A percentile compares a stretch with the other conserved stretches of the same genome.
phyloP scores from a whole-genome alignment of 2,888 invertebrate species.

The Aethes cnicana region DNA sequence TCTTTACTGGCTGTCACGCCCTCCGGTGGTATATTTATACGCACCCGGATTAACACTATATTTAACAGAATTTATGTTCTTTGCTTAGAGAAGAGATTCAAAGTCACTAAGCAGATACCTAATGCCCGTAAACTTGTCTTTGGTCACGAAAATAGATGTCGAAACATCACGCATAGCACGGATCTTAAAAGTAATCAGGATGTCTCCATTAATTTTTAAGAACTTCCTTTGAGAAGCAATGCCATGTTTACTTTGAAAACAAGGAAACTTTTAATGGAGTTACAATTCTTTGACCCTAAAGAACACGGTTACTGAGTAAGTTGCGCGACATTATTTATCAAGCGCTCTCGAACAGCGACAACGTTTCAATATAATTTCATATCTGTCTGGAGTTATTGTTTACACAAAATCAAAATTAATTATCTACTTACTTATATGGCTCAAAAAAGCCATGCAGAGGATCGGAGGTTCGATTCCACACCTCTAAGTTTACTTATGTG shows the following conservation, averaged over 20 bases:
- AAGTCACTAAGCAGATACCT: conserved; percentile 50
- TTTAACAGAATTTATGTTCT: conserved; percentile 48
- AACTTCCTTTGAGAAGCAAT: conserved; percentile 71
- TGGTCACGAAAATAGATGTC: conserved; percentile 58
- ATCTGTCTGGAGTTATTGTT: background rate
- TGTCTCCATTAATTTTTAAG: conserved; percentile 79
- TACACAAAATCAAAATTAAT: conserved; percentile 5
- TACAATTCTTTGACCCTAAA: conserved; percentile 72
- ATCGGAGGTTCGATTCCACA: too few relatives aligned
- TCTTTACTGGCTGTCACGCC: conserved; percentile 61
- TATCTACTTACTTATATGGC: too few relatives aligned
- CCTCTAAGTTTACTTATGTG: too few relatives aligned
- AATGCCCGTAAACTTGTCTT: conserved; percentile 51
- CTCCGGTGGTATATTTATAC: conserved; percentile 52
- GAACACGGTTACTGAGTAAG: conserved; percentile 45
- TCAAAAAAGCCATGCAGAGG: too few relatives aligned
- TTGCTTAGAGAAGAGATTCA: conserved; percentile 43
- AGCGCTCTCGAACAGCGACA: conserved; percentile 19
- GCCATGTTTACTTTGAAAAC: conserved; percentile 72
- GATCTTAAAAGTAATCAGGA: conserved; percentile 69
- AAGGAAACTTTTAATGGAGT: conserved; percentile 79
- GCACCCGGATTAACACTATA: conserved; percentile 52
- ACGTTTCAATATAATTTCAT: conserved; percentile 1
- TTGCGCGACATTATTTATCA: conserved; percentile 27
- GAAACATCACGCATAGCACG: conserved; percentile 54